These are phyloP conservation scores for Cichladusa arquata DNA, from an alignment of 2,113 vertebrate genomes.

Conservation along the genomic window DNA sequence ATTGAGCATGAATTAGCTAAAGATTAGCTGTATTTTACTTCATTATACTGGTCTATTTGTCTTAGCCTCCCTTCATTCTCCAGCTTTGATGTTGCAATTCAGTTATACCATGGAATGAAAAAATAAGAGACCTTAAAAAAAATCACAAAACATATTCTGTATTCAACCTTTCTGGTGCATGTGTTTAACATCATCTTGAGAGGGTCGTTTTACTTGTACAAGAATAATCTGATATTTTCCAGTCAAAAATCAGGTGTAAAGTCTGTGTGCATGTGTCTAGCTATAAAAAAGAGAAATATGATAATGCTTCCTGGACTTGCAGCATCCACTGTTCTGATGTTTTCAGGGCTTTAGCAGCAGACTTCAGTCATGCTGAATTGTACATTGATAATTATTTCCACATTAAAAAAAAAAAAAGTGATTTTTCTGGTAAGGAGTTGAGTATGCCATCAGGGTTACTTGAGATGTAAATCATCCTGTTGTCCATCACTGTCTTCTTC, in stretches of 20 bases:
- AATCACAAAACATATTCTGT: not conserved
- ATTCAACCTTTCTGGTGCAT: not conserved
- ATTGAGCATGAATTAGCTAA: not conserved
- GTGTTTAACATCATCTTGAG: not conserved
- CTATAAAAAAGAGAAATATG: not conserved
- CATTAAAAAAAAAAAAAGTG: not conserved
- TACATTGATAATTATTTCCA: not conserved
- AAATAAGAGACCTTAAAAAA: not conserved
- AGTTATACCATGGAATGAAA: not conserved
- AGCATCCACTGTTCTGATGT: not conserved
- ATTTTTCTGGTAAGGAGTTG: not conserved
- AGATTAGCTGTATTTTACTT: not conserved
- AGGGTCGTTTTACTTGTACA: not conserved
- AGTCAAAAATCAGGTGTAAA: not conserved
- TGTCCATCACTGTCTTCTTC: not conserved
- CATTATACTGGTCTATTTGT: not conserved
- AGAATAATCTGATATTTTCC: not conserved
- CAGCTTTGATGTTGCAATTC: not conserved
- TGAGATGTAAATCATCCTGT: not conserved
- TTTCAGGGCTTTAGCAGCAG: not conserved
- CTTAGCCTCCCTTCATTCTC: fast-evolving
- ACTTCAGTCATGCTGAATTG: not conserved
- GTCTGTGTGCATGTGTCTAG: not conserved
- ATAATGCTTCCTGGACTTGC: not conserved
- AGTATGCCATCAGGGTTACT: not conserved